Conservation (phyloP, 1,140 invertebrate species). For the Cepaea nemoralis region DNA sequence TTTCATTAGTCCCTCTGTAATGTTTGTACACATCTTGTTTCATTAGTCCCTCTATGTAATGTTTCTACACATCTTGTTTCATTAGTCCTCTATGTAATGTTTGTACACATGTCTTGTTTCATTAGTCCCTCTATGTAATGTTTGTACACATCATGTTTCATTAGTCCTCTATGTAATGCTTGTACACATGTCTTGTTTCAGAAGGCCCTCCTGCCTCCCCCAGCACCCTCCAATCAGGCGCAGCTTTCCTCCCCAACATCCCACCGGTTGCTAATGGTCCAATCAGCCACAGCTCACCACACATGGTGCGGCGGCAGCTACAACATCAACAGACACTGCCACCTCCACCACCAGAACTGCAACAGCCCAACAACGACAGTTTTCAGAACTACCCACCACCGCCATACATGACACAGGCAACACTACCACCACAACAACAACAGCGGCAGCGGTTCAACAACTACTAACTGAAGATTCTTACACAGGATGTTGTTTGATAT, state of each 20-base stretch:
- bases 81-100: too few species aligned
- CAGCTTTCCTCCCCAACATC: constrained; percentile 24
- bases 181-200: too few species aligned
- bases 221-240: constrained; percentile 24
- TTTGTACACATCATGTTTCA: too few species aligned
- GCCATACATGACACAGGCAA: not conserved
- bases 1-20: too few species aligned
- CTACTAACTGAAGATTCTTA: too few species aligned
- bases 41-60: too few species aligned
- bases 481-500: too few species aligned
- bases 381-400: constrained; percentile 36
- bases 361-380: constrained; percentile 32
- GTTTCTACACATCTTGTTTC: too few species aligned
- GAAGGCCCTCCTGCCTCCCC: constrained; percentile 42
- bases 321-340: constrained; percentile 22
- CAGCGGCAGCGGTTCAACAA: constrained; percentile 35
- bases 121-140: too few species aligned
- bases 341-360: constrained; percentile 33
- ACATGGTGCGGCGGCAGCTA: constrained; percentile 59
- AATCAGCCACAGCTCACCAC: constrained; percentile 69
- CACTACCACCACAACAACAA: constrained; percentile 8
- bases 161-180: too few species aligned
- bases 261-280: constrained; percentile 63
- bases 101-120: too few species aligned
- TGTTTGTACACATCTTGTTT: too few species aligned